Percentiles rank a stretch among this genome's conserved stretches.
Conservation (phyloP, 2,797 vertebrate genomes). For the Sparus aurata region DNA sequence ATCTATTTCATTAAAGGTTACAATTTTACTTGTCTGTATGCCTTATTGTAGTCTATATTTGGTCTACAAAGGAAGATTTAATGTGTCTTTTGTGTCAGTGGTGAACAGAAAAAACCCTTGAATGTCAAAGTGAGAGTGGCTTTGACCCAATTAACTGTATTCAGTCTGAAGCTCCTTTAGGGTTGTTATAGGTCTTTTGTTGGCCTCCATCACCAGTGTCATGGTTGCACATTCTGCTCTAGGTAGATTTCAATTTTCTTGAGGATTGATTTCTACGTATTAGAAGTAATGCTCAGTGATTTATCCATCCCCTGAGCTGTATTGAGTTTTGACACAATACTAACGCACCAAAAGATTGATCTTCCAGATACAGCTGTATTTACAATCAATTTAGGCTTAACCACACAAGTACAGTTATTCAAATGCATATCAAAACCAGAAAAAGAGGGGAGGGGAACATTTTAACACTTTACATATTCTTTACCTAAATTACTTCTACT, state of each 20-base stretch:
- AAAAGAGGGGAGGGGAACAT: no score
- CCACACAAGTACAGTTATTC: neutral
- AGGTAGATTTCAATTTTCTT: neutral
- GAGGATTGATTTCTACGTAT: neutral
- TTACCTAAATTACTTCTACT: no score
- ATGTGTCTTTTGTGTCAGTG: neutral
- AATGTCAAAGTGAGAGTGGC: neutral
- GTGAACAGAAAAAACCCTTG: neutral
- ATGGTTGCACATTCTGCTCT: neutral
- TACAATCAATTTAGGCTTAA: neutral
- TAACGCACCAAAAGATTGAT: no score
- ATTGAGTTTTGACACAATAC: neutral
- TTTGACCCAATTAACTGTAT: neutral
- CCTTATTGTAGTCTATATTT: no score
- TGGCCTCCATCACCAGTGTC: slow-evolving; percentile 1
- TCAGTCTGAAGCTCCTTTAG: neutral
- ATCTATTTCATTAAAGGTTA: no score
- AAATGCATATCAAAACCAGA: no score
- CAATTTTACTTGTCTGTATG: no score
- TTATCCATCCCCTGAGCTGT: neutral
- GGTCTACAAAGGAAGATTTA: neutral
- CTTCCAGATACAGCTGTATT: neutral
- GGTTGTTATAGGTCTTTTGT: neutral
- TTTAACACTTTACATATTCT: no score
- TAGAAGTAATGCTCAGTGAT: neutral